These are phyloP conservation scores for Apodemia hepburni DNA, from an alignment of 2,888 invertebrate genomes.

Conservation along the genomic window DNA sequence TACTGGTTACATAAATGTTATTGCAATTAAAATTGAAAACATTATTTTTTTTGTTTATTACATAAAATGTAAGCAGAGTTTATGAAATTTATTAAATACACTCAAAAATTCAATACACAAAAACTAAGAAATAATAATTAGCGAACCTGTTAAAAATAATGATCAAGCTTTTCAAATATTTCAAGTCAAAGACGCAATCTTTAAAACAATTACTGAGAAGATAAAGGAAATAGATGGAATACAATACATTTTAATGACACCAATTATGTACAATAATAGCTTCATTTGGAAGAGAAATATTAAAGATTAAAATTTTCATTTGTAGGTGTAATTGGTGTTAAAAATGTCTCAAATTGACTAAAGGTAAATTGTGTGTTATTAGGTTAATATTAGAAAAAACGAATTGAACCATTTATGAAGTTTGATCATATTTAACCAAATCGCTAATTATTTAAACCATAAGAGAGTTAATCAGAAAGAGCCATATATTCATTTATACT, in stretches of 20 bases:
- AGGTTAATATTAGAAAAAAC: background rate
- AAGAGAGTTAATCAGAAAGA: conserved; percentile 1
- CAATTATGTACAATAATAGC: conserved; percentile 4
- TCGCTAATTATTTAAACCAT: background rate
- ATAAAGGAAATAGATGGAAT: background rate
- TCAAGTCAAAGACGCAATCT: background rate
- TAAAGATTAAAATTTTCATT: background rate
- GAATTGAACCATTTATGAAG: background rate
- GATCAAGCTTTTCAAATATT: conserved; percentile 7
- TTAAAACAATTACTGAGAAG: background rate
- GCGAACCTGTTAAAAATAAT: conserved; percentile 18
- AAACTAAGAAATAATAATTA: conserved; percentile 17
- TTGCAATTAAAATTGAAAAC: background rate
- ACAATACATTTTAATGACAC: conserved; percentile 6
- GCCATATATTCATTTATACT: conserved; percentile 6
- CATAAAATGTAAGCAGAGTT: conserved; percentile 16
- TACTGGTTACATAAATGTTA: background rate
- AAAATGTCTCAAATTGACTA: too few relatives aligned
- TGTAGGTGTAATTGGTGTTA: too few relatives aligned
- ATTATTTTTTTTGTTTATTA: background rate
- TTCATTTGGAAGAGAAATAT: background rate
- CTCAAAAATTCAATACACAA: conserved; percentile 18
- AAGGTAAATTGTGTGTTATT: too few relatives aligned
- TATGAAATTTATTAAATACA: conserved; percentile 16
- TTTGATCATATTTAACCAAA: conserved; percentile 1